These are phyloP conservation scores for Darevskia mixta DNA, from an alignment of 2,797 vertebrate genomes.

Conservation along the genomic window DNA sequence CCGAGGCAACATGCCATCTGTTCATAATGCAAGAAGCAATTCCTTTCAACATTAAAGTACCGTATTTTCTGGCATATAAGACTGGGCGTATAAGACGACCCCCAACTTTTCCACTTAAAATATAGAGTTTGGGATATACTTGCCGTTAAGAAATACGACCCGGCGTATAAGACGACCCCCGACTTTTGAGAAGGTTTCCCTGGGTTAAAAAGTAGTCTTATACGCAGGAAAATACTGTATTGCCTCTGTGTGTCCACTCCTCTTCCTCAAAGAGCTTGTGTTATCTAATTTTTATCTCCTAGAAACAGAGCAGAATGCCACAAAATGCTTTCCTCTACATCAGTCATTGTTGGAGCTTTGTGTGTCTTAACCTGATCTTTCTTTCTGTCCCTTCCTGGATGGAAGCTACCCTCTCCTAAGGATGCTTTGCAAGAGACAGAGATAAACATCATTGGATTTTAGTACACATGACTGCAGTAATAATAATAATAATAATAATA, in stretches of 20 bases:
- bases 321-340: background rate
- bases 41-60: background rate
- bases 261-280: background rate
- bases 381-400: background rate
- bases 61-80: too few species aligned
- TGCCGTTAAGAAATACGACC: too few species aligned
- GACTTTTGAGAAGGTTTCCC: too few species aligned
- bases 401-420: background rate
- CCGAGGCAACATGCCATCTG: background rate
- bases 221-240: too few species aligned
- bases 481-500: too few species aligned
- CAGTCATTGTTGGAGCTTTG: background rate
- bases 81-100: too few species aligned
- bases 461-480: background rate
- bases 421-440: background rate
- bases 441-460: background rate
- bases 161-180: too few species aligned
- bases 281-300: background rate
- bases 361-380: background rate
- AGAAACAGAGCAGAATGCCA: background rate
- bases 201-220: too few species aligned
- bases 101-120: too few species aligned
- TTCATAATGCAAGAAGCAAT: background rate
- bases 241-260: background rate
- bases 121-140: too few species aligned